Evolutionary conservation across 2,888 invertebrate species (phyloP).

Genomic region (Iselma pallidipennis): DNA sequence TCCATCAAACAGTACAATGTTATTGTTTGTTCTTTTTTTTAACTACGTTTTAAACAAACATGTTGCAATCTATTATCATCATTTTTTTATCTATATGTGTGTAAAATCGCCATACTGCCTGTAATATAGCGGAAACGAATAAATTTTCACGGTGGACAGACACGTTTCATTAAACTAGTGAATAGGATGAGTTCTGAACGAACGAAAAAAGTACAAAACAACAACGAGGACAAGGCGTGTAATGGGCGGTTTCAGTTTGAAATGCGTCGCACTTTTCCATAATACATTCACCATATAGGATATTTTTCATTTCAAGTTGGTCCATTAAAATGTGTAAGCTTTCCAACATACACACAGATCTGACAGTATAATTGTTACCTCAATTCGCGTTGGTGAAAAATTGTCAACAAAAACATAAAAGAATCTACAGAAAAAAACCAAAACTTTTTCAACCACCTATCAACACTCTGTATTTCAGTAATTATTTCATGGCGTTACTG

Average conservation of each 20-base stretch:
- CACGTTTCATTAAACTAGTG: constrained; percentile 16
- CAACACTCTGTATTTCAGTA: not conserved
- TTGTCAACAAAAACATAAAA: not conserved
- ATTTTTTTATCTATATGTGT: too few species aligned
- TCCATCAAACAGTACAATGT: too few species aligned
- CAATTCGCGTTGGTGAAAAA: too few species aligned
- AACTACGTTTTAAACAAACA: too few species aligned
- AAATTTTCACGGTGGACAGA: constrained; percentile 10
- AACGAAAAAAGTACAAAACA: constrained; percentile 9
- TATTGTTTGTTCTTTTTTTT: too few species aligned
- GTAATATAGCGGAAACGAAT: not conserved
- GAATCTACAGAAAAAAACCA: too few species aligned
- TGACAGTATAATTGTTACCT: too few species aligned
- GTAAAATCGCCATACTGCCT: not conserved
- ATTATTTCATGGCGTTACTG: not conserved
- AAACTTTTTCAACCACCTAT: not conserved
- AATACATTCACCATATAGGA: constrained; percentile 13
- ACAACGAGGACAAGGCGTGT: constrained; percentile 5
- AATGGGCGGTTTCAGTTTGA: constrained; percentile 9
- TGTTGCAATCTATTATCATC: too few species aligned
- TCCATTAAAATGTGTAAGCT: constrained; percentile 2
- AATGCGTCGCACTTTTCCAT: constrained; percentile 13
- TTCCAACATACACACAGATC: too few species aligned
- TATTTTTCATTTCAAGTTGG: constrained; percentile 13
- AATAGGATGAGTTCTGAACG: not conserved